A percentile compares a stretch with the other conserved stretches of the same genome.
phyloP scores from a whole-genome alignment of 2,888 invertebrate species.

The Chloroclysta siterata region DNA sequence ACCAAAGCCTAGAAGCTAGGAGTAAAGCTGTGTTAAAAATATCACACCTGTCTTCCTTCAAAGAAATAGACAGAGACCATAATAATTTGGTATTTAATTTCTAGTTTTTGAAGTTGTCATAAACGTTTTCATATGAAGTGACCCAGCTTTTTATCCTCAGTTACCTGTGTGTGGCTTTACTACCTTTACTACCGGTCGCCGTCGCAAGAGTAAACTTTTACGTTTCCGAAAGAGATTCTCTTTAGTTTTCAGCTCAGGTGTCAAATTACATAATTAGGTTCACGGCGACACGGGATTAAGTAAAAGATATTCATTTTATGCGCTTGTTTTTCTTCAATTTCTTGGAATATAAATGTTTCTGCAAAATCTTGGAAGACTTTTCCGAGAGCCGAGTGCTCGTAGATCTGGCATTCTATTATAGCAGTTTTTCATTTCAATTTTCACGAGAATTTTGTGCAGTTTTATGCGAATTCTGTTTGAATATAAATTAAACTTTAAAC shows the following conservation, averaged over 20 bases:
- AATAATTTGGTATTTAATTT: too few relatives aligned
- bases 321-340: slow-evolving; percentile 26
- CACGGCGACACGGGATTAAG: slow-evolving; percentile 10
- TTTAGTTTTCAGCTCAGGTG: slow-evolving; percentile 32
- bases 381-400: neutral
- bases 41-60: too few relatives aligned
- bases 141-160: neutral
- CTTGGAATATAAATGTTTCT: slow-evolving; percentile 12
- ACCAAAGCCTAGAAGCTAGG: too few relatives aligned
- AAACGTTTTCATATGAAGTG: neutral
- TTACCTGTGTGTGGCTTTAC: slow-evolving; percentile 9
- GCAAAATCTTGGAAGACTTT: slow-evolving; percentile 9
- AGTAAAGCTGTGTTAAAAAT: too few relatives aligned
- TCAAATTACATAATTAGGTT: slow-evolving; percentile 35
- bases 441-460: neutral
- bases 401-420: neutral
- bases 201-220: slow-evolving; percentile 26
- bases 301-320: slow-evolving; percentile 28
- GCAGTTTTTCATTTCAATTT: slow-evolving; percentile 1
- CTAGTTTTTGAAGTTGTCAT: too few relatives aligned
- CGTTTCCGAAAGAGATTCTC: slow-evolving; percentile 41
- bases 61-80: too few relatives aligned
- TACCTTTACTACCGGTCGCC: slow-evolving; percentile 1
- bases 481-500: too few relatives aligned
- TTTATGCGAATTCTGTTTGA: neutral